Evolutionary conservation across 2,113 vertebrate species (phyloP).

Genomic region (Galbula dea): DNA sequence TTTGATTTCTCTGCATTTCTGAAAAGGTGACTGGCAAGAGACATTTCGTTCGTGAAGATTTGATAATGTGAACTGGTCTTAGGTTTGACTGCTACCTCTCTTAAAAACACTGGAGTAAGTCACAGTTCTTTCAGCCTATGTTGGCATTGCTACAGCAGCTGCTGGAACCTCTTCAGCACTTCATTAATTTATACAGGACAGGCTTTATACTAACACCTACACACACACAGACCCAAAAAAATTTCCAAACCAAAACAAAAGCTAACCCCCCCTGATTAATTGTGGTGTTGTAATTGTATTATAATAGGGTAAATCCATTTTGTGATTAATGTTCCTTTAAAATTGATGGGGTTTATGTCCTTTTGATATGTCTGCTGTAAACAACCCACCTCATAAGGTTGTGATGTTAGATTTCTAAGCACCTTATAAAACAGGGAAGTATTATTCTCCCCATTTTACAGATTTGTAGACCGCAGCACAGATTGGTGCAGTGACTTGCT

Average conservation of each 20-base stretch:
- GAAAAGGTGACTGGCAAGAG: not conserved
- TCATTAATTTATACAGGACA: not conserved
- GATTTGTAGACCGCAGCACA: constrained; percentile 16
- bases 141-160: not conserved
- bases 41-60: not conserved
- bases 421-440: not conserved
- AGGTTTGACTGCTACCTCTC: not conserved
- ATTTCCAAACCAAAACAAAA: not conserved
- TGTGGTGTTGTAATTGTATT: not conserved
- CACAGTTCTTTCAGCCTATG: not conserved
- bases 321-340: not conserved
- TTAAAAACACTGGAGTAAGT: not conserved
- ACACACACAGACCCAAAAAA: no score
- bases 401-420: not conserved
- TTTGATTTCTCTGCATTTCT: not conserved
- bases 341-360: not conserved
- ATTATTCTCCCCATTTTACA: not conserved
- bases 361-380: not conserved
- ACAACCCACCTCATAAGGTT: not conserved
- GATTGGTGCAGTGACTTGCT: not conserved
- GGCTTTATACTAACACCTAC: not conserved
- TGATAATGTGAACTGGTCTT: not conserved
- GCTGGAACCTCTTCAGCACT: not conserved
- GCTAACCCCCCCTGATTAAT: not conserved
- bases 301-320: not conserved